A percentile compares a stretch with the other conserved stretches of the same genome.
Conservation (phyloP, 1,140 invertebrate genomes). For the Frieseomelitta varia region DNA sequence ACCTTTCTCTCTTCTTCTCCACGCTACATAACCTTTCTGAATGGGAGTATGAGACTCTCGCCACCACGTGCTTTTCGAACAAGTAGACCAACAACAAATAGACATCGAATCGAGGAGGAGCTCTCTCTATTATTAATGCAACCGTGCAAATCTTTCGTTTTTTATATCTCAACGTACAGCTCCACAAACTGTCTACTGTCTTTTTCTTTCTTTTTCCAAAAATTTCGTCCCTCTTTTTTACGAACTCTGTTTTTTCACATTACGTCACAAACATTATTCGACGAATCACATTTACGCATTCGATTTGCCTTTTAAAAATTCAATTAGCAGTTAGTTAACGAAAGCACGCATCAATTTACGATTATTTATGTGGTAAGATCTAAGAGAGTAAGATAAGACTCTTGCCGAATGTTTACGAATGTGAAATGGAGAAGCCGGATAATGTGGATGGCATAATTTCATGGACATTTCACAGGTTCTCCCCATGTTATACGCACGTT, state of each 20-base stretch:
- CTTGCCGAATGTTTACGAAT: constrained; percentile 78
- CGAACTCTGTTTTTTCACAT: neutral
- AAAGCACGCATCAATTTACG: neutral
- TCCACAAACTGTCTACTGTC: too few relatives aligned
- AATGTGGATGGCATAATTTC: constrained; percentile 69
- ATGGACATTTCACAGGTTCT: constrained; percentile 72
- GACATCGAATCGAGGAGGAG: neutral
- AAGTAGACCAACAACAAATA: constrained; percentile 22
- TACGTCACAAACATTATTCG: neutral
- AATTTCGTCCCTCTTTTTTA: neutral
- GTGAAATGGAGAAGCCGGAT: constrained; percentile 74
- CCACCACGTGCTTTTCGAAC: constrained; percentile 64
- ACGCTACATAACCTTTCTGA: constrained; percentile 74
- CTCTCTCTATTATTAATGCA: too few relatives aligned
- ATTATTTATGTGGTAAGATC: neutral
- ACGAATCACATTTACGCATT: neutral
- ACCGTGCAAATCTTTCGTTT: too few relatives aligned
- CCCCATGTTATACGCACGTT: constrained; percentile 47
- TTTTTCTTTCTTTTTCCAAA: neutral
- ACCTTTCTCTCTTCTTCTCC: constrained; percentile 70
- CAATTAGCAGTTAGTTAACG: neutral
- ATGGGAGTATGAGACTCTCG: constrained; percentile 72
- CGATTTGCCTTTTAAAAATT: neutral
- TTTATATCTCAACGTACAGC: neutral
- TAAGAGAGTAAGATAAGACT: constrained; percentile 26